Base-by-base conservation (phyloP, 2,888 invertebrate species). In the Tiliacea citrago region DNA sequence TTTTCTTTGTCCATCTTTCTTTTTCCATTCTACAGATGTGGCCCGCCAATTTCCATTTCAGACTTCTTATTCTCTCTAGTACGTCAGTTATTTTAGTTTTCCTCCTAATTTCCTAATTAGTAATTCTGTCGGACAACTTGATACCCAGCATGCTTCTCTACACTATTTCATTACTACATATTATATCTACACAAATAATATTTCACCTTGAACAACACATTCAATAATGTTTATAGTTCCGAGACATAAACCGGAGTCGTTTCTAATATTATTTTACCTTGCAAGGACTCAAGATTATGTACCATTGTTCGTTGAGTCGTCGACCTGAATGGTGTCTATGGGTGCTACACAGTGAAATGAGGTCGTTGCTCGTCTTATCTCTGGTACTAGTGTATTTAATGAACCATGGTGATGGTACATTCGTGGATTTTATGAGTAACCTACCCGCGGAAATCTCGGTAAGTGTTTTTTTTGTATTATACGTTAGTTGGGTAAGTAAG, bases 381-480 rank as follows among this genome's bases (percentile, higher is more conserved):
- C 39, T 88, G 35, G 10, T 81, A 13, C 42, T 85, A 13, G 29
- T 83, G 57, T 83, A 73, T 60, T 67, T 71, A 24, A n/a, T 82
- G n/a, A 62, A 78, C 42, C 68, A 65, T 24, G 79, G 67, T 49
- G 47, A 77, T 47, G 81, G 80, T 10, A 68, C 67, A 16, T 35
- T 88, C 7, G 58, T 21, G 8, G 79, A 84, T 7, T 81, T 88
- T 57, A 29, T 88, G 0, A 65, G 6, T 13, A 75, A 79, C n/a
- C 12, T 86, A 10, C 81, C 86, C 0, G 1, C 13, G 0, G 85
- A 84, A 16, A 42, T 87, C 3, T 63, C 67, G 42, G 86, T 86
- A 53, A 86, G 85, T 84, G 57, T 21, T 68, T 66, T 65, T 72
- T 3, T 29, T 9, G 0, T n/a, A 21, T 45, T 24, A 29, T 29